A percentile compares a stretch with the other conserved stretches of the same genome.
Evolutionary conservation across 2,888 invertebrate genomes (phyloP).

Genomic region (Lottia gigantea): DNA sequence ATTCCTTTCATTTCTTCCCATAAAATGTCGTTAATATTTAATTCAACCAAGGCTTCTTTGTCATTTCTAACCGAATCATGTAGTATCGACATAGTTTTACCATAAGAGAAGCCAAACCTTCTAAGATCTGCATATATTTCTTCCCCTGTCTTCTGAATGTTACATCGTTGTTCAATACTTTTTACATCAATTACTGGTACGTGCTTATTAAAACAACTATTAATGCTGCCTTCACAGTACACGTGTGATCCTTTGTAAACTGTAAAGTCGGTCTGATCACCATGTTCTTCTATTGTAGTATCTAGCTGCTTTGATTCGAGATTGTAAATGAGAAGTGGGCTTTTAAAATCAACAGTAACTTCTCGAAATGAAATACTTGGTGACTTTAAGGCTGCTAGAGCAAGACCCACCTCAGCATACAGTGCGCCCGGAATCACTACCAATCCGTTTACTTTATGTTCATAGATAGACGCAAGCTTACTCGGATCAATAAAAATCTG

Average conservation of each 20-base stretch:
- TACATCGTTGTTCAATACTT: neutral
- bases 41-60: slow-evolving; percentile 8
- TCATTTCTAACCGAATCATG: neutral
- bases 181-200: neutral
- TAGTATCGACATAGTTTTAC: slow-evolving; percentile 11
- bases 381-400: slow-evolving; percentile 15
- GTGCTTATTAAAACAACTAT: too few relatives aligned
- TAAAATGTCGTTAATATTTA: slow-evolving; percentile 1
- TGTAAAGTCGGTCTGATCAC: too few relatives aligned
- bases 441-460: slow-evolving; percentile 30
- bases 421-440: slow-evolving; percentile 39
- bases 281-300: neutral
- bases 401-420: slow-evolving; percentile 37
- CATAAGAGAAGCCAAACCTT: slow-evolving; percentile 13
- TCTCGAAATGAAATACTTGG: neutral
- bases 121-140: slow-evolving; percentile 16
- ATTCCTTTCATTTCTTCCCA: slow-evolving; percentile 17
- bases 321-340: neutral
- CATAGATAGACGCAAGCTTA: slow-evolving; percentile 37
- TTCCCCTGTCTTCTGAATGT: neutral
- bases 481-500: slow-evolving; percentile 24
- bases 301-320: neutral
- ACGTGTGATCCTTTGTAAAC: too few relatives aligned
- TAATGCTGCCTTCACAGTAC: too few relatives aligned
- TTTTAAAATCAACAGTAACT: neutral